Conservation (phyloP, 2,797 vertebrate species). For the Sebastes cheni region DNA sequence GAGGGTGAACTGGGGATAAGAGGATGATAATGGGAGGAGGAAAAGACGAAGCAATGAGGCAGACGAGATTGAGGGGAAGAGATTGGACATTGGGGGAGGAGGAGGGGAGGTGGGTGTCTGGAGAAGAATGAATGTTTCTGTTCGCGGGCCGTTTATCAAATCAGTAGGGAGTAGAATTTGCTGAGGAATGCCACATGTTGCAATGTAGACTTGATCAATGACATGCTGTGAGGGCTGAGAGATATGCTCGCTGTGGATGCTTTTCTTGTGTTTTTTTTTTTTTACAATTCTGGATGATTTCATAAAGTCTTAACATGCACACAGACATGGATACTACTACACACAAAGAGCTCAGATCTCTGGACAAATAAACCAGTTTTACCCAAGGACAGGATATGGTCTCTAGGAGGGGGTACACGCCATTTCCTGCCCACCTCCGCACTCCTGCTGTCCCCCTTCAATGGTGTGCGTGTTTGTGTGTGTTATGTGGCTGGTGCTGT, state of each 20-base stretch:
- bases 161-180: constrained; percentile 64
- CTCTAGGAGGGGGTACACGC: constrained; percentile 70
- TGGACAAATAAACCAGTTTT: constrained; percentile 67
- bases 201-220: constrained; percentile 68
- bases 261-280: background rate
- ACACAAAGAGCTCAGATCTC: constrained; percentile 49
- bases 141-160: constrained; percentile 69
- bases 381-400: constrained; percentile 75
- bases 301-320: background rate
- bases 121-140: constrained; percentile 67
- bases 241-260: constrained; percentile 23
- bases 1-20: constrained; percentile 32
- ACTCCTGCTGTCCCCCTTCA: constrained; percentile 69
- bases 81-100: constrained; percentile 40
- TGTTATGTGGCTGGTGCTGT: constrained; percentile 50
- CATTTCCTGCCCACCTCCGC: constrained; percentile 75
- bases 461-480: constrained; percentile 47
- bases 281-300: background rate
- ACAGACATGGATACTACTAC: background rate
- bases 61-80: constrained; percentile 39
- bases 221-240: constrained; percentile 49
- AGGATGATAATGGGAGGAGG: constrained; percentile 18
- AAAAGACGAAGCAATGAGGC: background rate
- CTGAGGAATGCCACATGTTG: constrained; percentile 75
- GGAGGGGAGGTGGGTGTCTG: constrained; percentile 37